A percentile compares a stretch with the other conserved stretches of the same genome.
phyloP scores from a whole-genome alignment of 2,113 vertebrate genomes.

The Amphiprion percula region DNA sequence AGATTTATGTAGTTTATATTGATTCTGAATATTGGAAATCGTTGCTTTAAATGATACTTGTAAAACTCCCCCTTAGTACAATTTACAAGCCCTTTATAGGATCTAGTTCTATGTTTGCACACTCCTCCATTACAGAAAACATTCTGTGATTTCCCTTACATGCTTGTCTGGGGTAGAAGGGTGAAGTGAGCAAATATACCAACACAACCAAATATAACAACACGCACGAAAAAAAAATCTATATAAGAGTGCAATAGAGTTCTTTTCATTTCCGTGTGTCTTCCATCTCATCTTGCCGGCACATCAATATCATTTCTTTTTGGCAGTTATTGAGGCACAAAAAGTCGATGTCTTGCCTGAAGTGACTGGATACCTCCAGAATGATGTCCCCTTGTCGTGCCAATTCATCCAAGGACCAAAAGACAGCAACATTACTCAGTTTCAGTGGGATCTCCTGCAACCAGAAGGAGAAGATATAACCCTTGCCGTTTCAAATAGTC shows the following conservation, averaged over 20 bases:
- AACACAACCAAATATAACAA: no score
- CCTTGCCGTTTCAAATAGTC: conserved; percentile 61
- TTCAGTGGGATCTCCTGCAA: conserved; percentile 73
- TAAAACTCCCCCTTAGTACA: not conserved
- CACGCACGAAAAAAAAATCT: no score
- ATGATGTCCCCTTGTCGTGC: conserved; percentile 77
- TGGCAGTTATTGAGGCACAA: conserved; percentile 60
- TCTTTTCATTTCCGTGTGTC: no score
- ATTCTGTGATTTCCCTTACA: no score
- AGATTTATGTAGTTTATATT: no score
- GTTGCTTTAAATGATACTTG: not conserved
- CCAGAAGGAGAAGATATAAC: not conserved
- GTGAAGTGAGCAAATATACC: not conserved
- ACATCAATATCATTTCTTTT: not conserved
- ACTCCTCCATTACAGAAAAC: not conserved
- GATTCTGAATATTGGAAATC: no score
- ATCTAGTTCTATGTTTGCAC: not conserved
- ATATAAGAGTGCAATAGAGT: no score
- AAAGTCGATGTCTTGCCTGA: conserved; percentile 1
- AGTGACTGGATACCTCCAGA: conserved; percentile 72
- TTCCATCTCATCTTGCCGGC: not conserved
- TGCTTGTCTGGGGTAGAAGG: not conserved
- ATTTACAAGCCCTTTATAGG: no score
- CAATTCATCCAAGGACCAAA: not conserved
- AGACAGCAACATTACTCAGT: rapidly evolving